Percentiles rank a stretch among this genome's conserved stretches.
phyloP scores from a whole-genome alignment of 2,113 vertebrate genomes.

The Poeciliopsis retropinna region DNA sequence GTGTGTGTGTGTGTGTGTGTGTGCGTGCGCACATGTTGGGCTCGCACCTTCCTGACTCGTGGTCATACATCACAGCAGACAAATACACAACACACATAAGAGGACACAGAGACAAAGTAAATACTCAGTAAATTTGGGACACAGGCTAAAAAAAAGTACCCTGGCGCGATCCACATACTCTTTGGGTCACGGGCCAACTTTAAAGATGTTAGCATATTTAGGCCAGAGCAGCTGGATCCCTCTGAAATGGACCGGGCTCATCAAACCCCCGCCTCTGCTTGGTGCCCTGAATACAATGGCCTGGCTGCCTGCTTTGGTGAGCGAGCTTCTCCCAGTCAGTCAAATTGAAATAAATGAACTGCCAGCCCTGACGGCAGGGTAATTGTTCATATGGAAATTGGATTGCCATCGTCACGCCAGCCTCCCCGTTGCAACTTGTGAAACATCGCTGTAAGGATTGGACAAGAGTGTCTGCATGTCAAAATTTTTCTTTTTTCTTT shows the following conservation, averaged over 20 bases:
- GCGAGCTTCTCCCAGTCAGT: slow-evolving; percentile 66
- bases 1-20: slow-evolving; percentile 11
- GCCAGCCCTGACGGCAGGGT: slow-evolving; percentile 76
- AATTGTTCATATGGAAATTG: slow-evolving; percentile 84
- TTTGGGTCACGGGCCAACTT: slow-evolving; percentile 48
- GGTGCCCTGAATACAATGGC: slow-evolving; percentile 63
- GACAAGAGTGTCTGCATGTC: slow-evolving; percentile 44
- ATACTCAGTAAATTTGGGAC: slow-evolving; percentile 33
- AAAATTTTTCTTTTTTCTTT: slow-evolving; percentile 3
- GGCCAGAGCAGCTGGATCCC: slow-evolving; percentile 59
- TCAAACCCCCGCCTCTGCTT: slow-evolving; percentile 39
- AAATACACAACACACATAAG: slow-evolving; percentile 31
- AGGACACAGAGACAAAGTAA: slow-evolving; percentile 23
- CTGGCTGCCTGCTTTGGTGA: slow-evolving; percentile 53
- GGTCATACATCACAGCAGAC: slow-evolving; percentile 57
- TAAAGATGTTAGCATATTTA: slow-evolving; percentile 62
- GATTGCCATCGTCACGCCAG: slow-evolving; percentile 71
- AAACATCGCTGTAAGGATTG: slow-evolving; percentile 52
- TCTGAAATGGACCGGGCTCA: slow-evolving; percentile 39
- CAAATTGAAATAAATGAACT: slow-evolving; percentile 84
- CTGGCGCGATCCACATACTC: slow-evolving; percentile 23
- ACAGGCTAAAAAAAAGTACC: slow-evolving; percentile 11
- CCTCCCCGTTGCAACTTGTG: slow-evolving; percentile 54
- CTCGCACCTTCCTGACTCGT: slow-evolving; percentile 16
- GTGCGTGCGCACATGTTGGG: background rate